Percentiles rank a stretch among this genome's conserved stretches.
These are phyloP conservation scores for Eremobia ochroleuca DNA, from an alignment of 2,888 invertebrate species.

Conservation along the genomic window DNA sequence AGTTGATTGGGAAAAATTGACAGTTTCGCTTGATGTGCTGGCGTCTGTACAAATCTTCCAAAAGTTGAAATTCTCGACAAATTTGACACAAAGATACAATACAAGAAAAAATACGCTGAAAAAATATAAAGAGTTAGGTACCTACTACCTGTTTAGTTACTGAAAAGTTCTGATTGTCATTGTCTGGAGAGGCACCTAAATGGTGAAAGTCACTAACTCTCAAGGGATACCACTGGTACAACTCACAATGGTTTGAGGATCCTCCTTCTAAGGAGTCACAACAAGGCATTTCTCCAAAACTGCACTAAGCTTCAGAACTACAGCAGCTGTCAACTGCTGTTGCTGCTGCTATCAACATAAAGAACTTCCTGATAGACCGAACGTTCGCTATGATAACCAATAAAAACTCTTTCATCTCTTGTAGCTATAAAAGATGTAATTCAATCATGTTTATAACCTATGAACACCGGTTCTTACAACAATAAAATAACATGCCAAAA, in stretches of 20 bases:
- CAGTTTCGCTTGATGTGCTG: no score
- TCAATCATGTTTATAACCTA: not conserved
- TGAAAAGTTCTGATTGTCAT: not conserved
- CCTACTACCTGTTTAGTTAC: no score
- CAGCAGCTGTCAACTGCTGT: not conserved
- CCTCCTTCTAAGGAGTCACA: not conserved
- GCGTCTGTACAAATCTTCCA: no score
- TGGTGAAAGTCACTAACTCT: no score
- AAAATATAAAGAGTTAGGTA: not conserved
- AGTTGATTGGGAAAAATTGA: no score
- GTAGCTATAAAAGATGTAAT: not conserved
- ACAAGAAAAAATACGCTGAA: not conserved
- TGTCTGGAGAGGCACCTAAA: no score
- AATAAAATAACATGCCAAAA: slow-evolving; percentile 10
- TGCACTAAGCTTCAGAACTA: not conserved
- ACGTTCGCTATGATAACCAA: not conserved
- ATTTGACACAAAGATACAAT: no score
- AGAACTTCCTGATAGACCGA: not conserved
- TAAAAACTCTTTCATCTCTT: not conserved
- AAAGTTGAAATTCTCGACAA: no score
- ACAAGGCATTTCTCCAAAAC: not conserved
- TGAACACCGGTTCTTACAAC: slow-evolving; percentile 3
- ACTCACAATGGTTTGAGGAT: not conserved
- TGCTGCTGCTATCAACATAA: not conserved
- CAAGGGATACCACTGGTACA: not conserved